These are phyloP conservation scores for Ceyx margarethae DNA, from an alignment of 2,113 vertebrate species.

Conservation along the genomic window DNA sequence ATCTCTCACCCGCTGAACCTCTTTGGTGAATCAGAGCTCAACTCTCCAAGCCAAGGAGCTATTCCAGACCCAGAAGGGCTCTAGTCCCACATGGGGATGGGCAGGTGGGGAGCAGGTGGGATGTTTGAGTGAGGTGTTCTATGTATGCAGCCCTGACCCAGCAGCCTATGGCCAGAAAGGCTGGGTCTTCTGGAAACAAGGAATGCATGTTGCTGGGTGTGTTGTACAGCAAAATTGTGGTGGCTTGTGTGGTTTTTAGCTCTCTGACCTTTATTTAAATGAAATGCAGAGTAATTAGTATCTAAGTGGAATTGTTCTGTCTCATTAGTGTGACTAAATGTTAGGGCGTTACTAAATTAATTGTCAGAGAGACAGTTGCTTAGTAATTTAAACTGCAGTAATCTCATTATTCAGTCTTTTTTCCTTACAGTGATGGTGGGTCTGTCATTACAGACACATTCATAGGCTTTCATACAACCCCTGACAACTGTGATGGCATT, in stretches of 20 bases:
- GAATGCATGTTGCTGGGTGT: background rate
- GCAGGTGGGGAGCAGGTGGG: accelerated
- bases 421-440: background rate
- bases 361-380: conserved; percentile 49
- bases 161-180: background rate
- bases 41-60: background rate
- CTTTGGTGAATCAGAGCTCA: background rate
- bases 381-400: conserved; percentile 25
- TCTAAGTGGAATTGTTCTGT: background rate
- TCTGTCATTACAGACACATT: background rate
- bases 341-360: background rate
- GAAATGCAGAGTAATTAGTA: conserved; percentile 29
- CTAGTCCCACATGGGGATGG: background rate
- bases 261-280: conserved; percentile 44
- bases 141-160: background rate
- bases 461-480: background rate
- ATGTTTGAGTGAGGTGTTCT: background rate
- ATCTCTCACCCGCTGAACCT: background rate
- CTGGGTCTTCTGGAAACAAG: background rate
- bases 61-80: background rate
- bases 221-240: background rate
- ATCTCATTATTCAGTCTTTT: conserved; percentile 12
- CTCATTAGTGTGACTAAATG: conserved; percentile 47
- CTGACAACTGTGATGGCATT: accelerated
- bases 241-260: background rate